Base-by-base conservation (phyloP, 2,888 invertebrate species). In the Podabrus alpinus region DNA sequence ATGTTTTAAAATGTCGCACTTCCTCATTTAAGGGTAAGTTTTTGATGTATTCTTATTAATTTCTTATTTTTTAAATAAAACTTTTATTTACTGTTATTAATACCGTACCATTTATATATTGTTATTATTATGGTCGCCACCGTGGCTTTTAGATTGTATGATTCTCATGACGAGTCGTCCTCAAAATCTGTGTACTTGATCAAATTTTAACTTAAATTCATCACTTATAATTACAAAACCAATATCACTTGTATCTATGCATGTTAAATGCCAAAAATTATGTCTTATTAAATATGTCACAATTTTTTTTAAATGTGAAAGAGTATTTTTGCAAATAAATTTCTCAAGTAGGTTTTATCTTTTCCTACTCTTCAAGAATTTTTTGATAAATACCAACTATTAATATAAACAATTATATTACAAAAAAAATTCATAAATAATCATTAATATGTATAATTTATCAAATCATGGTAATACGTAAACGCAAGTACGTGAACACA, bases 81-180 rank as follows among this genome's bases (percentile, higher is more conserved):
- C 78, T 78, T 80, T 82, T 81, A 78, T 78, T 68, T 75, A 75
- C 72, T 75, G 78, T 78, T 79, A 80, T 77, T 45, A 45, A 45
- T 45, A 45, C 45, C 45, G 45, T 45, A 45, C 45, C n/a, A 45
- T 45, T 45, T 45, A n/a, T 45, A 45, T 45, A 45, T 45, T 45
- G 45, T 45, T 81, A 75, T 80, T 79, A 76, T 82, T 81, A 79
- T 82, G 81, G 82, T 82, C 84, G 85, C 85, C 85, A 85, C 84
- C 80, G 84, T 84, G 85, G 85, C 85, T 84, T 81, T 80, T 71
- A 73, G 71, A 68, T 71, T 75, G 66, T 75, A 69, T 75, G 60
- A 16, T 19, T 19, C 19, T 21, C 62, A 21, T 64, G 62, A 64
- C 62, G 62, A 64, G 62, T 25, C 62, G 62, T 64, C 62, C 62